Base-by-base conservation (phyloP, 2,888 invertebrate species). In the Watsonalla cultraria region DNA sequence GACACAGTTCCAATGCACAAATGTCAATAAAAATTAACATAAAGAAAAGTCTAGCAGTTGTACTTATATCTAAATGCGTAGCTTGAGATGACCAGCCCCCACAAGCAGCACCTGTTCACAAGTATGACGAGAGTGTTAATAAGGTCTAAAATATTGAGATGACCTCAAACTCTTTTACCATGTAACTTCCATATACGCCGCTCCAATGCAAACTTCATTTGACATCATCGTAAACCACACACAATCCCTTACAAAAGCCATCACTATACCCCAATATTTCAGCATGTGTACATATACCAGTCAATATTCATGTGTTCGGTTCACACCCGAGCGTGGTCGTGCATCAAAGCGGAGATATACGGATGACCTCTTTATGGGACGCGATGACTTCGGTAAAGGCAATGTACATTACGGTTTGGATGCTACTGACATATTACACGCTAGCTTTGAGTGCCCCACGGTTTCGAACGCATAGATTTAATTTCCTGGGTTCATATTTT, bases 301-400 rank as follows among this genome's bases (percentile, higher is more conserved):
- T 42, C 11, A 5, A 42, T 42, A 42, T 42, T 42, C 42, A 42
- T 8, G 42, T 5, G 42, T 67, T 57, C 59, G 59, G 60, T 60
- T 65, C 60, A 59, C 55, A 59, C 54, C 56, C 46, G 55, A 51
- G 54, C 62, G 55, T 45, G 58, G 57, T 51, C 59, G 63, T 66
- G 55, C 63, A 63, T 66, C 67, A 68, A 64, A 63, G 57, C 59
- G 55, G 33, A 45, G 49, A 51, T 54, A 62, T 57, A 57, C 54
- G 54, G 60, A 47, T 55, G 58, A 64, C 57, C 54, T 11, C 11
- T 11, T n/a, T 49, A 14, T 37, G 9, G 42, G 5, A 42, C 5
- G 37, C 49, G 49, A 37, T 8, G 0, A 15, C 37, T 14, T 37
- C 37, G 37, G 49, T 49, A 15, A n/a, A 5, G 39, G 8, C 7